Evolutionary conservation across 2,888 invertebrate species (phyloP), one percentile per base, ranked within the genome.

Genomic region (Gastracanthus pulcherrimus): DNA sequence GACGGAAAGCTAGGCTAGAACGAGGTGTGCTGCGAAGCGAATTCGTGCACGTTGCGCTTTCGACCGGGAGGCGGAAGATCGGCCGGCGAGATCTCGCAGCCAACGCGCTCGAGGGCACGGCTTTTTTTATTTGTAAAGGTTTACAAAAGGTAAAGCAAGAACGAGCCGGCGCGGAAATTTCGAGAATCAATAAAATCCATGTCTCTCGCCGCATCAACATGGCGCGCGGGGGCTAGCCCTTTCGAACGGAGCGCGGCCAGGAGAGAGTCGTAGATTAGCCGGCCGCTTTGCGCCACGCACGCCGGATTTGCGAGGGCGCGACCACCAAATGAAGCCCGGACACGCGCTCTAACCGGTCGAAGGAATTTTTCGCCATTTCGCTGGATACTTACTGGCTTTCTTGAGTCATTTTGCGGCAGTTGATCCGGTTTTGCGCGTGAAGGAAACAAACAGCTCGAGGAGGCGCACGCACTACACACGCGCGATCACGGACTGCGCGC

Each of bases 101-200:
- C 11, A 0, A 9, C 7, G 2, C 3, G 41, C 41, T 38, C 41
- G 31, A 9, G 29, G 60, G 13, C 26, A 16, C 29, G 60, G 60
- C 60, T 31, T 31, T 51, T 51, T n/a, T n/a, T n/a, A n/a, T n/a
- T n/a, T n/a, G n/a, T n/a, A n/a, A n/a, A n/a, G n/a, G n/a, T n/a
- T n/a, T n/a, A n/a, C n/a, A n/a, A n/a, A n/a, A n/a, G n/a, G n/a
- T n/a, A n/a, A n/a, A n/a, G n/a, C n/a, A n/a, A n/a, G n/a, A n/a
- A 13, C n/a, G 16, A 5, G 16, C 26, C 23, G 71, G 34, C 29
- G 87, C 85, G 86, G 89, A 90, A 91, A 88, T 84, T 89, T 90
- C 90, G 88, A 87, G 88, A 92, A 92, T 92, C 92, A 92, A 92
- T 92, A 92, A 89, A 89, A 87, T 85, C 86, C 84, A 86, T 87